Evolutionary conservation across 2,113 vertebrate species (phyloP), one percentile per base, ranked within the genome.

Genomic region (Ochotona curzoniae): DNA sequence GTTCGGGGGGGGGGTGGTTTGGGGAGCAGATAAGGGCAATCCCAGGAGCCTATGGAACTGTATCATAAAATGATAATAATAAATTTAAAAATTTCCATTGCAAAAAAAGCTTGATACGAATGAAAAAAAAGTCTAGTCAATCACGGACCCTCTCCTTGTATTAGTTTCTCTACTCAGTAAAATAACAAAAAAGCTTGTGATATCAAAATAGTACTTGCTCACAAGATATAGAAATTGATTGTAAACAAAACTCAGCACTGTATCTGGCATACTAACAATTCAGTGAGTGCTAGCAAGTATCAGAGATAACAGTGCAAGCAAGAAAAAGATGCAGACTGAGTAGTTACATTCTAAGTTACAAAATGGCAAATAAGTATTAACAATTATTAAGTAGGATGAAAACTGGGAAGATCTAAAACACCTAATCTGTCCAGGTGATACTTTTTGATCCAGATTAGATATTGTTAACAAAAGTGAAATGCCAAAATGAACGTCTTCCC

Each of bases 271-370:
- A 78, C 63, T 67, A 85, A 79, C 5, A 85, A 4, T 71, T 60
- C 64, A 87, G 18, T 87, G 83, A 73, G 64, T 80, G 54, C 84
- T 83, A 82, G 66, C 25, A 61, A 32, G 69, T 94, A 64, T 79
- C 32, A 95, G 47, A 79, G 25, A 11, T 25, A 26, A 71, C 0
- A 95, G 25, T 63, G 44, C 12, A 18, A 84, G 44, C 86, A 85
- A 75, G 20, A 90, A 75, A 84, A 71, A 92, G 60, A 83, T 70
- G n/a, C 20, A 94, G 25, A 83, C 23, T 61, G 10, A 87, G 23
- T 10, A 79, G 47, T 82, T 71, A 28, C n/a, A 75, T 86, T 75
- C 86, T 86, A 79, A 93, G 35, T 89, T n/a, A 93, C 49, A 93
- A 93, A 78, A 80, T 80, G 51, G 2, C 28, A 92, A 75, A 51